Base-by-base conservation (phyloP, 2,113 vertebrate genomes). In the Pteruthius melanotis region DNA sequence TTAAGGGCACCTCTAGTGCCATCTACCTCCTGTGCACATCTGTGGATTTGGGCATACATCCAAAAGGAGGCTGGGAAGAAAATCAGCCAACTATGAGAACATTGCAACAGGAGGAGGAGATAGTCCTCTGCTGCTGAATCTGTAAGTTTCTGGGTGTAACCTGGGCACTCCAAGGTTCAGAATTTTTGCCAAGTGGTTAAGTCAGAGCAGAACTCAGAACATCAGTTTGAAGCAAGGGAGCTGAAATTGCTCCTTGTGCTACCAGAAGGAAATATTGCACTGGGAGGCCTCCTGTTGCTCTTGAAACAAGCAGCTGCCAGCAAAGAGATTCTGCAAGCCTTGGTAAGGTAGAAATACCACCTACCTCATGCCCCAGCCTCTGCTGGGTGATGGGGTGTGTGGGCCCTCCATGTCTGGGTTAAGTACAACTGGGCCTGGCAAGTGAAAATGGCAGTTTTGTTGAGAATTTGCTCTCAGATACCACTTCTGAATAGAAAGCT, bases 1-100 rank as follows among this genome's bases (percentile, higher is more conserved):
- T 97, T 97, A 97, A 97, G 96, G 94, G 91, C 90, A 94, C 92
- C 91, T 95, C 96, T 97, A 96, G 97, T 97, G 95, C 97, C 96
- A 97, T 98, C 96, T 97, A 97, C 97, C 97, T 98, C 97, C 97
- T 97, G 97, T 97, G 97, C 97, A 97, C 96, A 97, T 96, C 97
- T 97, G 93, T 90, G 94, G 92, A 97, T 97, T 76, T 94, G 98
- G 98, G 97, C 97, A 95, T 42, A 7, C 94, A 95, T 98, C 97
- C 97, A 97, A 97, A 78, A 96, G 89, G 93, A 96, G 94, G 87
- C 96, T 95, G 96, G 97, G 96, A 95, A 97, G 87, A 95, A 93
- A 97, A 96, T 49, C 96, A 97, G 95, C 94, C 91, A 95, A 96
- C 6, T 87, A 89, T 64, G 88, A 97, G 95, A 80, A 76, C 87